Evolutionary conservation across 2,113 vertebrate species (phyloP).

Genomic region (Oreochromis spilurus): DNA sequence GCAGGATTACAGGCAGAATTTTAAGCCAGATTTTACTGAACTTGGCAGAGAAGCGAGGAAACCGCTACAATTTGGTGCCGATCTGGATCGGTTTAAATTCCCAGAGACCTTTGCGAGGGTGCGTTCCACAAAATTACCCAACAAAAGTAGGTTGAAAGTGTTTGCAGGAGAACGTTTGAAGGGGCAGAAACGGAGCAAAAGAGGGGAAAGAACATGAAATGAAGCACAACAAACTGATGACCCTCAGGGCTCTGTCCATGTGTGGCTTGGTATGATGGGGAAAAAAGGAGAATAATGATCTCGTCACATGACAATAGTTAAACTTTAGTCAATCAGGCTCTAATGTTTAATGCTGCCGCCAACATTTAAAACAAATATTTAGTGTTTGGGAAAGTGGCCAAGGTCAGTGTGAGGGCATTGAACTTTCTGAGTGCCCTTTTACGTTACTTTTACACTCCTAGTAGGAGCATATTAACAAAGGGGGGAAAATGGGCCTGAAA

Average conservation of each 20-base stretch:
- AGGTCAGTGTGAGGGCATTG: background rate
- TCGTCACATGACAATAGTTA: background rate
- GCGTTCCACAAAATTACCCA: background rate
- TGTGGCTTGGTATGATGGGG: background rate
- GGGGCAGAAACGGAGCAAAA: background rate
- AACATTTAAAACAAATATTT: background rate
- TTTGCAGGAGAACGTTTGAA: background rate
- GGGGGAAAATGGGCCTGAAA: background rate
- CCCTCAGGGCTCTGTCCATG: background rate
- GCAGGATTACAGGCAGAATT: background rate
- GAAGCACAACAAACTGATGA: background rate
- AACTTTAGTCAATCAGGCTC: background rate
- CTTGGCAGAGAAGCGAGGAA: background rate
- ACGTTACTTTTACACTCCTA: background rate
- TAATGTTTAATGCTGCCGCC: background rate
- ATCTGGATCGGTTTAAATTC: background rate
- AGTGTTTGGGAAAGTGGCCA: background rate
- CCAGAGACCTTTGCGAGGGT: background rate
- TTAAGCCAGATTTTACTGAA: background rate
- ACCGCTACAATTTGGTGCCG: background rate
- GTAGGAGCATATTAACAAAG: background rate
- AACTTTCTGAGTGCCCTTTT: background rate
- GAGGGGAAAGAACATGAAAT: background rate
- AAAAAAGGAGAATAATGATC: background rate
- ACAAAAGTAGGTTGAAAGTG: background rate